A percentile compares a stretch with the other conserved stretches of the same genome.
phyloP scores from a whole-genome alignment of 1,140 invertebrate species.

The Leptonema lineaticorne region DNA sequence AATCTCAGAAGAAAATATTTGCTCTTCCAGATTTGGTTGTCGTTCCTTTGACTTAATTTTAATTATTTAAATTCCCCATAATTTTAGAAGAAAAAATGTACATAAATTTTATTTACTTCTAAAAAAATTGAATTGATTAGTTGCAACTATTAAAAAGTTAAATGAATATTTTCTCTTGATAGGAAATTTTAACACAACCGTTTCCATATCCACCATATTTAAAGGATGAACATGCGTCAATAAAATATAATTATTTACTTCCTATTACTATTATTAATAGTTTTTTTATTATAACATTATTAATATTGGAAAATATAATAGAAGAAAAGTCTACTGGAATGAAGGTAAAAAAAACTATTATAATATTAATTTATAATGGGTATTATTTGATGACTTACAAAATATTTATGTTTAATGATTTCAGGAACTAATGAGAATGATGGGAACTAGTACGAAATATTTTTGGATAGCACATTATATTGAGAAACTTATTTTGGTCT shows the following conservation, averaged over 20 bases:
- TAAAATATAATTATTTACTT: slow-evolving; percentile 24
- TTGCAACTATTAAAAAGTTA: not conserved
- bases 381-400: not conserved
- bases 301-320: slow-evolving; percentile 14
- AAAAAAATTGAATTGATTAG: too few relatives aligned
- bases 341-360: slow-evolving; percentile 17
- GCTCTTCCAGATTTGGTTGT: too few relatives aligned
- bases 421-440: slow-evolving; percentile 40
- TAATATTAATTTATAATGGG: not conserved
- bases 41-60: too few relatives aligned
- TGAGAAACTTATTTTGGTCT: slow-evolving; percentile 3
- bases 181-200: slow-evolving; percentile 28
- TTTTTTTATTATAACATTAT: slow-evolving; percentile 13
- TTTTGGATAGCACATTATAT: slow-evolving; percentile 34
- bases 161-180: slow-evolving; percentile 20
- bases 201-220: slow-evolving; percentile 33
- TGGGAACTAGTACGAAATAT: slow-evolving; percentile 22
- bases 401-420: slow-evolving; percentile 5
- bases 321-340: slow-evolving; percentile 31
- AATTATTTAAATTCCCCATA: too few relatives aligned
- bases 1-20: too few relatives aligned
- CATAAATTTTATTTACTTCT: too few relatives aligned
- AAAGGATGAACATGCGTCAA: slow-evolving; percentile 15
- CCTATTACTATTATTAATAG: slow-evolving; percentile 7
- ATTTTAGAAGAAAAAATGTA: too few relatives aligned